A percentile compares a stretch with the other conserved stretches of the same genome.
Evolutionary conservation across 2,113 vertebrate species (phyloP).

Genomic region (Taxidea taxus): DNA sequence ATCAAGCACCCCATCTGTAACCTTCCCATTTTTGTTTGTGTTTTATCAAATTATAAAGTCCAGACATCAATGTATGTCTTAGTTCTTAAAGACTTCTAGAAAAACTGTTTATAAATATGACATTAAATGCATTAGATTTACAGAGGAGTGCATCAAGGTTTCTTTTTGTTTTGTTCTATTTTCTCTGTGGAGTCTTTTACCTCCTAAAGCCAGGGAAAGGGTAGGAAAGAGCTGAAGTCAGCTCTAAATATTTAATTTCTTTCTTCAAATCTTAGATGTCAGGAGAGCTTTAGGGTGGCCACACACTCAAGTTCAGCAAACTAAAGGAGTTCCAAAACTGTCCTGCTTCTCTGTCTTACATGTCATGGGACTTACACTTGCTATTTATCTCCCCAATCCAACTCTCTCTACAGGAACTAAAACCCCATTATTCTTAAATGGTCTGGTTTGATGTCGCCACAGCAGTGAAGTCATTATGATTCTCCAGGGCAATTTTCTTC

Average conservation of each 20-base stretch:
- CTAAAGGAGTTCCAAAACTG: neutral
- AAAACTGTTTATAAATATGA: neutral
- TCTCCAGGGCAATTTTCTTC: slow-evolving; percentile 61
- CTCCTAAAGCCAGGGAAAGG: neutral
- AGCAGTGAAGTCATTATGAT: slow-evolving; percentile 52
- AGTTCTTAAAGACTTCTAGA: neutral
- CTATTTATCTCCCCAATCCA: slow-evolving; percentile 30
- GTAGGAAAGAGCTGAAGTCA: slow-evolving; percentile 30
- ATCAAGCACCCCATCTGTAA: neutral
- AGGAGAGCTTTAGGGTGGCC: neutral
- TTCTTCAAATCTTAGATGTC: slow-evolving; percentile 41
- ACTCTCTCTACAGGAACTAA: slow-evolving; percentile 45
- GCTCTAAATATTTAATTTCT: slow-evolving; percentile 53
- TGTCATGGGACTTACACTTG: slow-evolving; percentile 20
- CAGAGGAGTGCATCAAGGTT: neutral
- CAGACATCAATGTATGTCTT: neutral
- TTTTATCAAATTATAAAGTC: neutral
- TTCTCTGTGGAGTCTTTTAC: neutral
- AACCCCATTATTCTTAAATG: slow-evolving; percentile 66
- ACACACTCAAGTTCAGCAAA: neutral
- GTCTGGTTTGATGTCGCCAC: slow-evolving; percentile 54
- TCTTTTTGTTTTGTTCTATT: neutral
- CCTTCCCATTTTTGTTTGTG: neutral
- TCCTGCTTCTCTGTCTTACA: neutral
- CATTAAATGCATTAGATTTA: neutral